Base-by-base conservation (phyloP, 2,797 vertebrate species). In the Pseudochaenichthys georgianus region DNA sequence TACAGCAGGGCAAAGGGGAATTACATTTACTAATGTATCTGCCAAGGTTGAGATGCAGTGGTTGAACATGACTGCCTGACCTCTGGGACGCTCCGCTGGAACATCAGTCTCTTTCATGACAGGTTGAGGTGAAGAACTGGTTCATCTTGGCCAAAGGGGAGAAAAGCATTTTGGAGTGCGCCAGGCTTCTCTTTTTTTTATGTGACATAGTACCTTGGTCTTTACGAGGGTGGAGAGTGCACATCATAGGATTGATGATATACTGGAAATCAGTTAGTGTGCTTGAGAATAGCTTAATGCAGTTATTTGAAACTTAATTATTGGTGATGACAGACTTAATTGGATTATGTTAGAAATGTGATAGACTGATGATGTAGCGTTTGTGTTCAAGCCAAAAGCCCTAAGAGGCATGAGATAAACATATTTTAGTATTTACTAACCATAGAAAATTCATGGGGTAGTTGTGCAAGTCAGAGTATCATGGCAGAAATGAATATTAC, bases 31-130 rank as follows among this genome's bases (percentile, higher is more conserved):
- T 82, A 74, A 83, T 84, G 78, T 73, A 46, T 70, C 75, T 72
- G 78, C 83, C 85, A 78, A 78, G 86, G 86, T 70, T 72, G 78
- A 59, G 65, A 68, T 78, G 69, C 58, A 43, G 80, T 6, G 55
- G 54, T 51, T 64, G 68, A 77, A 75, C 71, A 52, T 61, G 78
- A 55, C 69, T 53, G 5, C 12, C 42, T 79, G 83, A 87, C 89
- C 85, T 87, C 82, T 74, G 82, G 63, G 70, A 63, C 3, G n/a
- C 74, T 68, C 54, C 3, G 12, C 70, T 43, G 45, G 60, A 69
- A 52, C 87, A 88, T 90, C 76, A n/a, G 54, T 91, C 87, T 85
- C 66, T 46, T 51, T 79, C 50, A 31, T 75, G 86, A 86, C 79
- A 87, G 78, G 75, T 8, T 66, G 67, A 77, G 74, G 71, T 75